Percentiles rank a stretch among this genome's conserved stretches.
These are phyloP conservation scores for Sakesphorus luctuosus DNA, from an alignment of 2,113 vertebrate genomes.

Conservation along the genomic window DNA sequence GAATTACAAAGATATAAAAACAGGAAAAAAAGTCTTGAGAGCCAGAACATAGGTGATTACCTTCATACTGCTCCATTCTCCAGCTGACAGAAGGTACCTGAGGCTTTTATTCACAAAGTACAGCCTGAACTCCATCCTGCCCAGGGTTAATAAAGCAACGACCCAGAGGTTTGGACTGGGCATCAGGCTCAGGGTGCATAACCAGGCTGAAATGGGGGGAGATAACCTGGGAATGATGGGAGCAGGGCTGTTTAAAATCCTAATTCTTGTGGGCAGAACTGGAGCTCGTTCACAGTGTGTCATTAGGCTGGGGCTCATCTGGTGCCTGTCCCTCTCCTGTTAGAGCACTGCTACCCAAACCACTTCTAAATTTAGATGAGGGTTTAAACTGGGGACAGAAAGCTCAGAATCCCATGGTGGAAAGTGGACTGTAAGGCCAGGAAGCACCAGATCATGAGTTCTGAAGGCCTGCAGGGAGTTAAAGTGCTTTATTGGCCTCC, in stretches of 20 bases:
- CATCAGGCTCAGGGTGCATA: rapidly evolving
- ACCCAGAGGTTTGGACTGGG: rapidly evolving
- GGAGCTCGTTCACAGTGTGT: rapidly evolving
- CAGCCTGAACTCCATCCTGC: not conserved
- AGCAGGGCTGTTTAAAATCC: not conserved
- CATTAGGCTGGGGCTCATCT: not conserved
- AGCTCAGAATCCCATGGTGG: rapidly evolving
- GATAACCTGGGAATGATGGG: too few relatives aligned
- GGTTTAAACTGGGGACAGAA: not conserved
- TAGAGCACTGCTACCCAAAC: not conserved
- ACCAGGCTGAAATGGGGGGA: rapidly evolving
- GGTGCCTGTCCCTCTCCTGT: not conserved
- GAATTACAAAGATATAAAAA: constrained; percentile 15
- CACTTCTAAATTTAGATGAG: not conserved
- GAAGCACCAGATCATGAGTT: not conserved
- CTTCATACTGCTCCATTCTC: not conserved
- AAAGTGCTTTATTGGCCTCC: not conserved
- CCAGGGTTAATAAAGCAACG: not conserved
- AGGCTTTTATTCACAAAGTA: not conserved
- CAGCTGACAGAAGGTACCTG: not conserved
- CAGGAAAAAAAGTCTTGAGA: not conserved
- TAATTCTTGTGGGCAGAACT: rapidly evolving
- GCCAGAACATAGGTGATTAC: not conserved
- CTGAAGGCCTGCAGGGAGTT: not conserved
- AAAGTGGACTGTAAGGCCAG: not conserved